Evolutionary conservation across 2,113 vertebrate genomes (phyloP).

Genomic region (Paedocypris sp.): DNA sequence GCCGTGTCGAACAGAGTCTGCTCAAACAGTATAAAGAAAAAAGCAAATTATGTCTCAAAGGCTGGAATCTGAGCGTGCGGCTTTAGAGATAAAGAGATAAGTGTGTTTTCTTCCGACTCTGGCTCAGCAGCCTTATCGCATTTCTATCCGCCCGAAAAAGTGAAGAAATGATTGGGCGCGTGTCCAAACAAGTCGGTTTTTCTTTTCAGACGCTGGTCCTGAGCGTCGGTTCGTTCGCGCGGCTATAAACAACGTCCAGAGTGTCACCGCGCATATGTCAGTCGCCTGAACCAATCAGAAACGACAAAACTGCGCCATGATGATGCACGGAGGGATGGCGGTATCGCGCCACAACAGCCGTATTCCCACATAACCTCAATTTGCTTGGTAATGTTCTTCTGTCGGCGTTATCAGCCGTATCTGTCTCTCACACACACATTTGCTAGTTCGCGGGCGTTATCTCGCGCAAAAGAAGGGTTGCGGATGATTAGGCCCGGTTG

Average conservation of each 20-base stretch:
- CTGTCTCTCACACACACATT: slow-evolving; percentile 5
- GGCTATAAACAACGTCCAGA: slow-evolving; percentile 3
- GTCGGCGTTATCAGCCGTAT: slow-evolving; percentile 18
- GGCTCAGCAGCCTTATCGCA: background rate
- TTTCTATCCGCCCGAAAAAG: background rate
- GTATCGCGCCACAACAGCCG: slow-evolving; percentile 8
- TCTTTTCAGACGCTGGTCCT: background rate
- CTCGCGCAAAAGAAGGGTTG: slow-evolving; percentile 13
- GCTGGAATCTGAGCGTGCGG: too few species aligned
- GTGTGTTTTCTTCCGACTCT: background rate
- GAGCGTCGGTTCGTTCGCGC: background rate
- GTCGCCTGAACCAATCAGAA: background rate
- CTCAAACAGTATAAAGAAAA: too few species aligned
- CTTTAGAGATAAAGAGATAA: background rate
- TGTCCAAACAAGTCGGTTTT: background rate
- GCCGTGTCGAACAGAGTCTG: too few species aligned
- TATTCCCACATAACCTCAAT: slow-evolving; percentile 21
- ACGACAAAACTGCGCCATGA: background rate
- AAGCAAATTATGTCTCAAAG: too few species aligned
- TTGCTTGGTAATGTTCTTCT: slow-evolving; percentile 17
- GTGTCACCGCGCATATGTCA: slow-evolving; percentile 12
- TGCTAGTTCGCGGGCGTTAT: slow-evolving; percentile 15
- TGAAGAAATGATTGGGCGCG: background rate
- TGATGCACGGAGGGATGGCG: background rate
- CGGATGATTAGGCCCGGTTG: slow-evolving; percentile 6